phyloP scores from a whole-genome alignment of 1,140 invertebrate genomes.

The Drosophila parvula region DNA sequence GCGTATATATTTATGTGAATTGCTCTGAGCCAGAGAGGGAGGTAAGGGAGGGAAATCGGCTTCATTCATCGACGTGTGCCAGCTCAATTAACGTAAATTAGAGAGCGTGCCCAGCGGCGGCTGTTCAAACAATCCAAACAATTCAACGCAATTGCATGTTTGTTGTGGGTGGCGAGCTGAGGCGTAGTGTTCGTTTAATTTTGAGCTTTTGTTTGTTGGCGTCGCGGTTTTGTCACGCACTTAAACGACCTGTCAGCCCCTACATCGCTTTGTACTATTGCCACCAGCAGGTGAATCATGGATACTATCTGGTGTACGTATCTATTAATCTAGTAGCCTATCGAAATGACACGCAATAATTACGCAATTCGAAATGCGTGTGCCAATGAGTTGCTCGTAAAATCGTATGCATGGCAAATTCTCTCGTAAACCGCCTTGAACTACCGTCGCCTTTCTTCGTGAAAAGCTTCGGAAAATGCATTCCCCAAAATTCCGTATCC shows the following conservation, averaged over 20 bases:
- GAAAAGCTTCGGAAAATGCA: constrained; percentile 39
- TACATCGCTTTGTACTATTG: neutral
- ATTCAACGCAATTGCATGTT: constrained; percentile 44
- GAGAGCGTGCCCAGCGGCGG: constrained; percentile 54
- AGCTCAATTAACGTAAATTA: constrained; percentile 71
- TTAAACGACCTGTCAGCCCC: constrained; percentile 46
- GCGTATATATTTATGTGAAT: neutral
- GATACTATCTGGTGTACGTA: constrained; percentile 6
- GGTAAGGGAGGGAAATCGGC: constrained; percentile 2
- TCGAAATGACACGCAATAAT: constrained; percentile 5
- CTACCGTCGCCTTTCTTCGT: constrained; percentile 8
- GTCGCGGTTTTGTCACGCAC: constrained; percentile 42
- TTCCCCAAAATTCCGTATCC: neutral
- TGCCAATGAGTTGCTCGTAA: constrained; percentile 26
- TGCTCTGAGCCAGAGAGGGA: neutral
- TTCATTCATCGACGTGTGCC: constrained; percentile 57
- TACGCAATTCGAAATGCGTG: constrained; percentile 10
- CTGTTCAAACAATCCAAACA: constrained; percentile 58
- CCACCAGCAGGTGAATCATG: constrained; percentile 35
- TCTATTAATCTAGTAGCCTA: constrained; percentile 8
- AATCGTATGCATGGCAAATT: constrained; percentile 2
- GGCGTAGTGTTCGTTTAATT: constrained; percentile 26
- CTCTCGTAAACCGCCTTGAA: constrained; percentile 23
- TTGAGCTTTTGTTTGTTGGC: constrained; percentile 38
- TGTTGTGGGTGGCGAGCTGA: neutral